Evolutionary conservation across 2,113 vertebrate species (phyloP).

Genomic region (Leiothrix lutea): DNA sequence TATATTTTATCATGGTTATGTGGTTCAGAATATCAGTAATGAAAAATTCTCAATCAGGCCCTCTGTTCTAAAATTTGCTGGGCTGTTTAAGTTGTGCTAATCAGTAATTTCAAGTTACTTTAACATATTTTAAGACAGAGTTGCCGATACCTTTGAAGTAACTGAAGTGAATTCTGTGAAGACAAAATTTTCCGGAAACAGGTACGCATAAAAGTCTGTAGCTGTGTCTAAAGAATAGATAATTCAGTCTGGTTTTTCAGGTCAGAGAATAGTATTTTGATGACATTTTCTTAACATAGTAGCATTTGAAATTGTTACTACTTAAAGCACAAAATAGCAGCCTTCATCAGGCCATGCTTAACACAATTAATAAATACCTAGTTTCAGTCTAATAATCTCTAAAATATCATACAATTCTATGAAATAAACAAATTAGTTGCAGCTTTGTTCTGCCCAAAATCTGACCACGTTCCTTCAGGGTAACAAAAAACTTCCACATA

Average conservation of each 20-base stretch:
- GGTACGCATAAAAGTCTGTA: conserved; percentile 79
- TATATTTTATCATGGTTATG: neutral
- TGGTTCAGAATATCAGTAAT: neutral
- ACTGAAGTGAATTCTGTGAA: conserved; percentile 75
- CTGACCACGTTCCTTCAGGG: neutral
- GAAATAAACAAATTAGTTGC: neutral
- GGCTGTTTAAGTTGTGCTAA: neutral
- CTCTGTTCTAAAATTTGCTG: neutral
- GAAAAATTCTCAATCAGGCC: neutral
- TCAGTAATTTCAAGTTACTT: neutral
- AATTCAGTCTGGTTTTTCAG: neutral
- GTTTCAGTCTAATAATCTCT: neutral
- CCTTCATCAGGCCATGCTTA: neutral
- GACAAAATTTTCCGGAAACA: conserved; percentile 79
- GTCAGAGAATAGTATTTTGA: neutral
- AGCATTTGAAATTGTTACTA: neutral
- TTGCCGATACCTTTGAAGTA: conserved; percentile 77
- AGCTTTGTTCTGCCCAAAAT: neutral
- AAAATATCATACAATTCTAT: neutral
- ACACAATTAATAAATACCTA: neutral
- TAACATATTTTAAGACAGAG: neutral
- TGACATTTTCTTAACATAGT: neutral
- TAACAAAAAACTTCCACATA: neutral
- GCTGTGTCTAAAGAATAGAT: conserved; percentile 70
- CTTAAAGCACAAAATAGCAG: neutral